phyloP scores from a whole-genome alignment of 1,140 invertebrate genomes.

The Micrasema longulum region DNA sequence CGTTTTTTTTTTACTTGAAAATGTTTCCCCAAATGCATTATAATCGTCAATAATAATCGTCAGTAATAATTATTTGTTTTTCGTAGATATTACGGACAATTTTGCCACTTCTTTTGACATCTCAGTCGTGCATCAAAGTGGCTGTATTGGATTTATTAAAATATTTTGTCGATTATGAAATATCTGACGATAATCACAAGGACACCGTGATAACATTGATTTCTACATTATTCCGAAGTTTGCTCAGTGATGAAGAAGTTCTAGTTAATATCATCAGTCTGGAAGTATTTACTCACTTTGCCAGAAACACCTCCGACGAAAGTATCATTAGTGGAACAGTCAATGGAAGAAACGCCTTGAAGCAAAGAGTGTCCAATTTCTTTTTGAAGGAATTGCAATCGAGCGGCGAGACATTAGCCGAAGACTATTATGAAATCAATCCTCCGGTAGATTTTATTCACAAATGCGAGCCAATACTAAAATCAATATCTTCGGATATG shows the following conservation, averaged over 20 bases:
- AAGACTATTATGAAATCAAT: conserved; percentile 16
- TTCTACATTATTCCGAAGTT: conserved; percentile 10
- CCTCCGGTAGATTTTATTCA: conserved; percentile 5
- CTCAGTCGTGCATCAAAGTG: conserved; percentile 31
- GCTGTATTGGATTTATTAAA: conserved; percentile 31
- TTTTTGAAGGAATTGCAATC: conserved; percentile 8
- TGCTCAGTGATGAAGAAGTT: conserved; percentile 15
- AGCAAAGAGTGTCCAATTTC: conserved; percentile 27
- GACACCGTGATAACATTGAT: conserved; percentile 10
- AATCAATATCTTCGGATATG: not conserved
- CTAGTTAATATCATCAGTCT: conserved; percentile 20
- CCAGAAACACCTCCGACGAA: conserved; percentile 30
- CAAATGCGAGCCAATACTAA: conserved; percentile 8
- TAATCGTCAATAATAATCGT: too few species aligned
- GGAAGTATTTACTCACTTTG: conserved; percentile 38
- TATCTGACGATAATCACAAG: conserved; percentile 12
- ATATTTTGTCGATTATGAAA: conserved; percentile 15
- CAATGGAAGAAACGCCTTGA: conserved; percentile 5
- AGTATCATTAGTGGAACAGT: conserved; percentile 28
- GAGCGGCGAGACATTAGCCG: not conserved
- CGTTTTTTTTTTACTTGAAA: too few species aligned
- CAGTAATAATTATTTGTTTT: too few species aligned
- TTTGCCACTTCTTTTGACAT: conserved; percentile 8
- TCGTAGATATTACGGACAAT: conserved; percentile 39
- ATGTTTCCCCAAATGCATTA: too few species aligned